These are phyloP conservation scores for Agelas oroides DNA, from an alignment of 37 sponge, comb jelly and placozoan species.

Conservation along the genomic window DNA sequence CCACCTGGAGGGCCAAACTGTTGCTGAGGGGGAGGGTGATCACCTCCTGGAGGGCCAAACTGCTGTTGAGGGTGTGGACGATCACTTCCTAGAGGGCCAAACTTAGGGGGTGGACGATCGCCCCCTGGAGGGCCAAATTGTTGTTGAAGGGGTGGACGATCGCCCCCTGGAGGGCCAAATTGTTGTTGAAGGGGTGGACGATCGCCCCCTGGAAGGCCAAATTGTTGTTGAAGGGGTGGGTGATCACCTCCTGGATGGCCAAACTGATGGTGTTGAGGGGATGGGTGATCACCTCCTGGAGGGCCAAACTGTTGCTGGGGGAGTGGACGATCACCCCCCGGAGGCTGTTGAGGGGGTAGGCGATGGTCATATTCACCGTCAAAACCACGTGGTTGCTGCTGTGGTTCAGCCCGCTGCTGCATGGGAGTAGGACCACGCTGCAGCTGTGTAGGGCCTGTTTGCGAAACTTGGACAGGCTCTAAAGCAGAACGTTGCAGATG, in stretches of 20 bases:
- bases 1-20: not conserved
- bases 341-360: slow-evolving; percentile 4
- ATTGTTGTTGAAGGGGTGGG: not conserved
- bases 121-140: not conserved
- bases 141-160: not conserved
- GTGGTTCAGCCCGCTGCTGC: not conserved
- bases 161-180: not conserved
- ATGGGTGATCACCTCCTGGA: not conserved
- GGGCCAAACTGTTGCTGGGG: slow-evolving; percentile 6
- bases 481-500: too few relatives aligned
- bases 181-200: slow-evolving; percentile 14
- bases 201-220: not conserved
- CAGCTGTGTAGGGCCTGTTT: not conserved
- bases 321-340: not conserved
- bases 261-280: not conserved
- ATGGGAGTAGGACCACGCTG: too few relatives aligned
- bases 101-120: not conserved
- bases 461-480: not conserved
- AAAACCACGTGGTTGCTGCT: not conserved
- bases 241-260: not conserved
- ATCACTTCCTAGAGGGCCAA: not conserved
- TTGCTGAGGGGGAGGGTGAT: not conserved
- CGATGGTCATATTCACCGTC: not conserved
- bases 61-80: not conserved
- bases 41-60: not conserved